Conservation (phyloP, 2,113 vertebrate genomes). For the Fukomys damarensis region DNA sequence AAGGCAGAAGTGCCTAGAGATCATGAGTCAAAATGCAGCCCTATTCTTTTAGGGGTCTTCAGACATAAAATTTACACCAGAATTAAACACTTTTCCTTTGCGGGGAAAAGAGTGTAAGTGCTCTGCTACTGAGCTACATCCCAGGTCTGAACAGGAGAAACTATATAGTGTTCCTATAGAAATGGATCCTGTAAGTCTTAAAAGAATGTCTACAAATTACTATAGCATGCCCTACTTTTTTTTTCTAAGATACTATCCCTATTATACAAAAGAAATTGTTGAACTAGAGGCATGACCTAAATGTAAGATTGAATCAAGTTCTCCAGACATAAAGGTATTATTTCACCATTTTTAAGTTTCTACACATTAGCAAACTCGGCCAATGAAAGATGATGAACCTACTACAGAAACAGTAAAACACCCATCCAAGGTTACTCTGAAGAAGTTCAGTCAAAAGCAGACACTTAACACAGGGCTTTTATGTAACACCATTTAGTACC, state of each 20-base stretch:
- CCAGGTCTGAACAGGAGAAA: not conserved
- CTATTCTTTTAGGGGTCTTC: not conserved
- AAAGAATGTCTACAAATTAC: constrained; percentile 9
- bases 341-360: not conserved
- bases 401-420: constrained; percentile 64
- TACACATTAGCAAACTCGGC: not conserved
- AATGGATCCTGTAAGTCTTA: not conserved
- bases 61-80: not conserved
- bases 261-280: constrained; percentile 6
- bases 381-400: constrained; percentile 11
- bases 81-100: not conserved
- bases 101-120: not conserved
- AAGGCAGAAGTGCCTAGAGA: not conserved
- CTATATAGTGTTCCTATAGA: not conserved
- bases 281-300: not conserved
- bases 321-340: not conserved
- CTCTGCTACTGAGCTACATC: not conserved
- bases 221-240: not conserved
- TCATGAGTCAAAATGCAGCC: not conserved
- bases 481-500: constrained; percentile 81
- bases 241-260: constrained; percentile 1
- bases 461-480: constrained; percentile 82
- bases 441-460: constrained; percentile 82
- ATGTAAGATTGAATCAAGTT: not conserved
- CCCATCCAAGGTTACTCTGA: constrained; percentile 72